Percentiles rank a stretch among this genome's conserved stretches.
Conservation (phyloP, 2,797 vertebrate genomes). For the Cuculus canorus region DNA sequence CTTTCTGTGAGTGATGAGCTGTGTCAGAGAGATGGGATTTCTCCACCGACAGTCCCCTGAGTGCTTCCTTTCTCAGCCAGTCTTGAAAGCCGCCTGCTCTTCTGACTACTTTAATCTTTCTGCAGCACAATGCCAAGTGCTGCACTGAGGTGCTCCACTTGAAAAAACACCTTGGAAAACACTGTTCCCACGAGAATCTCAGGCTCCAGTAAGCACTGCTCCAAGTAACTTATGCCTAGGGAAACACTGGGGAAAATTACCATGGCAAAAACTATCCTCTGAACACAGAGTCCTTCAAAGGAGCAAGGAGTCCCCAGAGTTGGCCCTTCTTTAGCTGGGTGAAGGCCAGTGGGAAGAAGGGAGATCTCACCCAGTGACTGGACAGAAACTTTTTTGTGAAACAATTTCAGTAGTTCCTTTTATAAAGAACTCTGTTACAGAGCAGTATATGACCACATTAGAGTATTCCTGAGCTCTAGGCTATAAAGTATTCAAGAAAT, state of each 20-base stretch:
- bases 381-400: background rate
- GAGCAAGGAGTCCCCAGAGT: background rate
- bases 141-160: too few relatives aligned
- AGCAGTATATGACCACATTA: background rate
- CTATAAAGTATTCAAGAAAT: background rate
- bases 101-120: background rate
- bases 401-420: background rate
- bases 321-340: background rate
- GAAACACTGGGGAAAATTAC: background rate
- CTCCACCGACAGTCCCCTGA: background rate
- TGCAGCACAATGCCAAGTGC: background rate
- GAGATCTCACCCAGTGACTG: background rate
- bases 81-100: background rate
- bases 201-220: background rate
- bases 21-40: too few relatives aligned
- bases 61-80: background rate
- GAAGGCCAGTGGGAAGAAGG: background rate
- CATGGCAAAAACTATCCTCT: background rate
- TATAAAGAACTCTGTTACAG: background rate
- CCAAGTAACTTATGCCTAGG: background rate
- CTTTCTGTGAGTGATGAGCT: background rate
- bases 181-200: background rate
- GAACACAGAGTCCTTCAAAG: background rate
- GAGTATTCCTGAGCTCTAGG: too few relatives aligned
- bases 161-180: background rate